phyloP scores from a whole-genome alignment of 2,113 vertebrate genomes.

The Podarcis raffonei region DNA sequence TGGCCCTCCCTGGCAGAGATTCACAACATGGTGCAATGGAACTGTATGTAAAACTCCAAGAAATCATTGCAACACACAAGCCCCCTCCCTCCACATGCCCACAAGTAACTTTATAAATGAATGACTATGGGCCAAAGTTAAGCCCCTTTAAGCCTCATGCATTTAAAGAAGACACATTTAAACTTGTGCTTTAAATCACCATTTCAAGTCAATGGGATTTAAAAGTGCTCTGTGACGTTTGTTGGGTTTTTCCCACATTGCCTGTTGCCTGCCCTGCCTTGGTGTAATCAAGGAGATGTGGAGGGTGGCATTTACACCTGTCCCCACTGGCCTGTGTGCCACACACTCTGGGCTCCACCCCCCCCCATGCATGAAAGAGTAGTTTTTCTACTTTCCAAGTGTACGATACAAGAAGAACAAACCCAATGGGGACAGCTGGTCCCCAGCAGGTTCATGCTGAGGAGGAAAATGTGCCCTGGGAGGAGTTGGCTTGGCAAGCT shows the following conservation, averaged over 20 bases:
- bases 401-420: constrained; percentile 5
- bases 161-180: neutral
- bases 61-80: neutral
- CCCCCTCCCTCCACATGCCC: neutral
- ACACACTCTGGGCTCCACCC: neutral
- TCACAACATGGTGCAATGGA: neutral
- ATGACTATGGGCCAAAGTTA: neutral
- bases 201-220: neutral
- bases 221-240: neutral
- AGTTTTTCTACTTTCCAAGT: neutral
- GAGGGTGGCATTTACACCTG: too few species aligned
- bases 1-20: neutral
- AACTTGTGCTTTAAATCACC: neutral
- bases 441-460: neutral
- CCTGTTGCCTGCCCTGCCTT: neutral
- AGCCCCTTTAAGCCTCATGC: neutral
- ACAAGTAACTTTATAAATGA: neutral
- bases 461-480: neutral
- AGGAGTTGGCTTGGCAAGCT: neutral
- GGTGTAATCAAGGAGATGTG: neutral
- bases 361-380: too few species aligned
- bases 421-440: neutral
- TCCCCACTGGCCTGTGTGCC: neutral
- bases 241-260: neutral
- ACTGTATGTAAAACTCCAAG: neutral